These are phyloP conservation scores for Porites evermanni DNA, from an alignment of 92 coral and sea anemone genomes.

Conservation along the genomic window DNA sequence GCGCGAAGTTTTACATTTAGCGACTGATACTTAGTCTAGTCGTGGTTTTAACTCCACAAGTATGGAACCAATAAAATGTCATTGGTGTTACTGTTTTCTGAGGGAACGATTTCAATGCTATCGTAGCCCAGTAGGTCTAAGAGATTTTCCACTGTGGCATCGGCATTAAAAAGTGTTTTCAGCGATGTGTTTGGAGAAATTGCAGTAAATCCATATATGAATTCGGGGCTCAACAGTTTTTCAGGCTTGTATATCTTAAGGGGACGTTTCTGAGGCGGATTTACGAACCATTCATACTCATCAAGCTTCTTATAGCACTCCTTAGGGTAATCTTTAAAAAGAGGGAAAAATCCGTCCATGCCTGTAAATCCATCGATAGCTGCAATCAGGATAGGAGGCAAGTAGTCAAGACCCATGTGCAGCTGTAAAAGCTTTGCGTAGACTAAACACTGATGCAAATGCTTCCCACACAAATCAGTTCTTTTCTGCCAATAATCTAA, in stretches of 20 bases:
- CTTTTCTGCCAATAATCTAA: constrained; percentile 26
- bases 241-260: too few relatives aligned
- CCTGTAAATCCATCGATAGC: constrained; percentile 46
- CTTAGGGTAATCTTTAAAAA: constrained; percentile 56
- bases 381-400: constrained; percentile 63
- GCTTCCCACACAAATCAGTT: constrained; percentile 10
- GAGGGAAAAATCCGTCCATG: constrained; percentile 21
- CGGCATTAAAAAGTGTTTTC: neutral
- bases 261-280: too few relatives aligned
- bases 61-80: neutral
- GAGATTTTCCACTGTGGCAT: neutral
- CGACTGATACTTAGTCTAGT: too few relatives aligned
- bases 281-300: too few relatives aligned
- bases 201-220: too few relatives aligned
- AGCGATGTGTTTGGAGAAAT: neutral
- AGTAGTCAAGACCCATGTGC: constrained; percentile 51
- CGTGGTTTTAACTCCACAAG: too few relatives aligned
- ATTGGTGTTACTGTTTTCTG: neutral
- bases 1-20: too few relatives aligned
- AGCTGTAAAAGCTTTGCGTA: constrained; percentile 62
- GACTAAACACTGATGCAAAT: constrained; percentile 69
- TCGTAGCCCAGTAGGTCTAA: neutral
- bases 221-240: too few relatives aligned
- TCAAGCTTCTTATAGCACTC: constrained; percentile 11
- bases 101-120: neutral